Evolutionary conservation across 37 sponge, comb jelly and placozoan genomes (phyloP), one percentile per base, ranked within the genome.

Genomic region (Chondrosia reniformis): DNA sequence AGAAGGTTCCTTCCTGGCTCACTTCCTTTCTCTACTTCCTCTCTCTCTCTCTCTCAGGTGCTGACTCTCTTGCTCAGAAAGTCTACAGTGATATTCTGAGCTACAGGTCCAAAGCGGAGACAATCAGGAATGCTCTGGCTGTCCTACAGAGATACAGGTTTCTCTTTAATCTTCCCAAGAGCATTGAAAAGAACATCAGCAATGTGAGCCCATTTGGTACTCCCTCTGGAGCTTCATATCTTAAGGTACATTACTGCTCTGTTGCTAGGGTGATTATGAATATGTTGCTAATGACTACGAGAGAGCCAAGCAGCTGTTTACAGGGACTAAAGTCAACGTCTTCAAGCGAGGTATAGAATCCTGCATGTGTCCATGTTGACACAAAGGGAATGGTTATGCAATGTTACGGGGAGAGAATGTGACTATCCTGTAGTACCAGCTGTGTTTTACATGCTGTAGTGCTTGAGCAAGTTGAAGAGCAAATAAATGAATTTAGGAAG

Each of bases 201-300:
- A 84, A 79, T 75, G 95, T 94, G 55, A 63, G 87, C 30, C 21
- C 52, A 15, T 49, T 10, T 49, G 52, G 52, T 49, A 49, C n/a
- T n/a, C n/a, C n/a, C n/a, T n/a, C n/a, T n/a, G n/a, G n/a, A n/a
- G n/a, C n/a, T n/a, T n/a, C n/a, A n/a, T n/a, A n/a, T n/a, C n/a
- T n/a, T n/a, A n/a, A n/a, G n/a, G n/a, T n/a, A n/a, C n/a, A n/a
- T n/a, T n/a, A n/a, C n/a, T n/a, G n/a, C n/a, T 49, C 63, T n/a
- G 27, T 0, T 45, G 34, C 19, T 71, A 93, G 90, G 91, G 79
- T 15, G 97, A 93, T 34, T 93, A 90, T 76, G 97, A 96, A 12
- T 40, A 87, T 42, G 94, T 96, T 22, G 79, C 94, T 24, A 93
- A 87, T 59, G 97, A 91, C 46, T 96, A 93, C 63, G 93, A 93